A percentile compares a stretch with the other conserved stretches of the same genome.
Conservation (phyloP, 1,140 invertebrate species). For the Listronotus bonariensis region DNA sequence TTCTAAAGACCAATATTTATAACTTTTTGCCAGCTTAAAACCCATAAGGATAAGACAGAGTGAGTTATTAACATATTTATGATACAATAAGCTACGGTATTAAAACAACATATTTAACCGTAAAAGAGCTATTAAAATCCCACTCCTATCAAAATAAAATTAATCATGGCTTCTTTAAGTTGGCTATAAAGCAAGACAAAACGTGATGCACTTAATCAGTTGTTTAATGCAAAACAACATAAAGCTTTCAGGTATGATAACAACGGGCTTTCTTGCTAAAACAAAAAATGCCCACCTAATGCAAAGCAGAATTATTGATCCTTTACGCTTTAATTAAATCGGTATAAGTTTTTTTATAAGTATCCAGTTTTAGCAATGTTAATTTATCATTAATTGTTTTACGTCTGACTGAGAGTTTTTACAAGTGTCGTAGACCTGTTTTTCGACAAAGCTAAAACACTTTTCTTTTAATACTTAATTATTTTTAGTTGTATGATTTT, state of each 20-base stretch:
- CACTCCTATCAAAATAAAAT: slow-evolving; percentile 49
- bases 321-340: slow-evolving; percentile 5
- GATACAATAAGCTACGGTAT: slow-evolving; percentile 42
- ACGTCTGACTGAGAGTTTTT: too few species aligned
- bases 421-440: too few species aligned
- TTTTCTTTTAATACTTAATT: too few species aligned
- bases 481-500: too few species aligned
- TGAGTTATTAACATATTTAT: slow-evolving; percentile 46
- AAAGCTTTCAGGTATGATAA: slow-evolving; percentile 52
- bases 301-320: slow-evolving; percentile 21
- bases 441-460: too few species aligned
- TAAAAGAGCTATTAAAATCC: slow-evolving; percentile 54
- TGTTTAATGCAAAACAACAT: slow-evolving; percentile 54
- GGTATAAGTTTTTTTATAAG: not conserved
- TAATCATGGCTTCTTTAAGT: slow-evolving; percentile 50
- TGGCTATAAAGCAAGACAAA: slow-evolving; percentile 41
- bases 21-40: not conserved
- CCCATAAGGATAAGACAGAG: slow-evolving; percentile 5
- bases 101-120: slow-evolving; percentile 50
- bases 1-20: not conserved
- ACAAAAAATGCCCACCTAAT: slow-evolving; percentile 18
- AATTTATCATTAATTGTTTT: too few species aligned
- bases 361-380: too few species aligned
- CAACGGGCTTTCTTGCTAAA: slow-evolving; percentile 29
- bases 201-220: slow-evolving; percentile 50